Conservation (phyloP, 2,797 vertebrate species). For the Momotus momota region DNA sequence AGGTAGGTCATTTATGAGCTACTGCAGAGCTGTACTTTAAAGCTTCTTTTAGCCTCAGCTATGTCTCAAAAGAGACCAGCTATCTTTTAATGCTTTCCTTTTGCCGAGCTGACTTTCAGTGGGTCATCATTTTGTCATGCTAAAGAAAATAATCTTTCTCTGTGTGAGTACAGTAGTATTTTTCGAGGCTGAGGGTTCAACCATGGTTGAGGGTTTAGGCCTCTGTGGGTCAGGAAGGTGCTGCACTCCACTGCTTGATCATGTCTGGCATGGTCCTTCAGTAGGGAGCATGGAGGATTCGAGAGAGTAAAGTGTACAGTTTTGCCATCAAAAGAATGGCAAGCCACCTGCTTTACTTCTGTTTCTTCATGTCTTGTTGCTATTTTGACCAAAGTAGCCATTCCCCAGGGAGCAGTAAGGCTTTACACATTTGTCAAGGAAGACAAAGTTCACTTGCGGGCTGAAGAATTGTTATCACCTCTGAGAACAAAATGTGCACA, state of each 20-base stretch:
- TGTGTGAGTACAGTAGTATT: background rate
- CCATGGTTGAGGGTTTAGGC: rapidly evolving
- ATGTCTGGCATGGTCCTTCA: rapidly evolving
- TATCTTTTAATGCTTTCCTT: background rate
- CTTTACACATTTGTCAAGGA: background rate
- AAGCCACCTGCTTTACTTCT: background rate
- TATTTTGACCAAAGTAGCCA: background rate
- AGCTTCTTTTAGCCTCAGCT: background rate
- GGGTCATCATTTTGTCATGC: background rate
- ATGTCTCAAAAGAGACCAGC: background rate
- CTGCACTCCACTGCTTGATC: rapidly evolving
- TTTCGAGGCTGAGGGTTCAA: background rate
- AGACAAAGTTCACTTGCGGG: background rate
- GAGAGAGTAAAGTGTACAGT: background rate
- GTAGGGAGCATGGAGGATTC: background rate
- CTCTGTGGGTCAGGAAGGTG: background rate
- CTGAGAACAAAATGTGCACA: background rate
- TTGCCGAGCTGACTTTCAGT: background rate
- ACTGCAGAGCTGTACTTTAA: background rate
- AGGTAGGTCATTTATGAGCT: background rate
- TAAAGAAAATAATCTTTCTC: background rate
- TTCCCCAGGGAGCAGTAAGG: background rate
- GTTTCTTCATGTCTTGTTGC: background rate
- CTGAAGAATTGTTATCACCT: background rate
- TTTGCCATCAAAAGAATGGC: background rate